These are phyloP conservation scores for Alouatta palliata DNA, from an alignment of 2,113 vertebrate species.

Conservation along the genomic window DNA sequence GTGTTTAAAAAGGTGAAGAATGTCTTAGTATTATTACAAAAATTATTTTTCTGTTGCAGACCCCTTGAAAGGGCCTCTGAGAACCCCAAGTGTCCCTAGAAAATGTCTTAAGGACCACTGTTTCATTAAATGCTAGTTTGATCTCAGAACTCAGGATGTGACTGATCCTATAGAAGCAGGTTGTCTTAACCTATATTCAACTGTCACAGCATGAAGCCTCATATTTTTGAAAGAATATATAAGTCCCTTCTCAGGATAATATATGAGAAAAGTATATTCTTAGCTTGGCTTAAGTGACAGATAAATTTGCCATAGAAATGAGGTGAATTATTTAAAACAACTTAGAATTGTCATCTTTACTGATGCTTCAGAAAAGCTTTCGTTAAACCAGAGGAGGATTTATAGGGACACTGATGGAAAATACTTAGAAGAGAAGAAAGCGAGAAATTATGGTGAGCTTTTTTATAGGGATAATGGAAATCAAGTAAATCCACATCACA, in stretches of 20 bases:
- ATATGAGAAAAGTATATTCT: constrained; percentile 3
- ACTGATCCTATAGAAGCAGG: not conserved
- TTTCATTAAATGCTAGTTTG: not conserved
- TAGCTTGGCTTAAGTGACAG: not conserved
- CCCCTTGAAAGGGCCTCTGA: not conserved
- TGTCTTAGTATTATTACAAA: not conserved
- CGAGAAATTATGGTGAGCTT: not conserved
- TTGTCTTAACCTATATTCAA: not conserved
- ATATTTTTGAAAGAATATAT: constrained; percentile 34
- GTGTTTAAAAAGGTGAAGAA: not conserved
- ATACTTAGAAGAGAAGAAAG: not conserved
- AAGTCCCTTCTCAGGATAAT: constrained; percentile 12
- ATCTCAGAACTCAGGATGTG: not conserved
- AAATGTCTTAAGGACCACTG: not conserved
- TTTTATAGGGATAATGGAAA: not conserved
- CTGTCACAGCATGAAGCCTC: not conserved
- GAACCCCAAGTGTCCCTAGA: not conserved
- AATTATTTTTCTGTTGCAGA: not conserved
- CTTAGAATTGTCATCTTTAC: not conserved
- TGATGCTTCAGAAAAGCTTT: constrained; percentile 21
- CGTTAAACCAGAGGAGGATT: not conserved
- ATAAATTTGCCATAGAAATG: constrained; percentile 23
- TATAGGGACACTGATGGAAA: not conserved
- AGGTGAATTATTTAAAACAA: constrained; percentile 53
- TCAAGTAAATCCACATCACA: not conserved